Conservation (phyloP, 2,888 invertebrate species). For the Cheilosia grossa region DNA sequence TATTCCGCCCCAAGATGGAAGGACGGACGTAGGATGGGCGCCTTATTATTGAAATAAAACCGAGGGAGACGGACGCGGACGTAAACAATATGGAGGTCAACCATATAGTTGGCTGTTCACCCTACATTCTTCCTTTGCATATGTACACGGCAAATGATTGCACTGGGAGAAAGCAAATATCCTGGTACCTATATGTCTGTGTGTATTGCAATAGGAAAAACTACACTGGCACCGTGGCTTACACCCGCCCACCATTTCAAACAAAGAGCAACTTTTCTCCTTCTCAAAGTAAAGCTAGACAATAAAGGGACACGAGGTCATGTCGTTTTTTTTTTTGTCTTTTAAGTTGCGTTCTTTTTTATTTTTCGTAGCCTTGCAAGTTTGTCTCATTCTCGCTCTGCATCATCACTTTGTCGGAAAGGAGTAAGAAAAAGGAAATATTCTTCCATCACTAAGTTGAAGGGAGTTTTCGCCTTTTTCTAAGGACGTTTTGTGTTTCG, state of each 20-base stretch:
- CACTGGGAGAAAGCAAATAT: constrained; percentile 62
- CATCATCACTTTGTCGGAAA: background rate
- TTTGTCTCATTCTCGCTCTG: background rate
- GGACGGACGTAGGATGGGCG: constrained; percentile 16
- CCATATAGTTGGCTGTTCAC: constrained; percentile 12
- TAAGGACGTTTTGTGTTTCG: background rate
- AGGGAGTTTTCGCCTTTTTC: background rate
- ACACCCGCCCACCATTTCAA: background rate
- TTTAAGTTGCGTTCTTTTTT: too few species aligned
- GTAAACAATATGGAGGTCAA: constrained; percentile 50
- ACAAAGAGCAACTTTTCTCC: background rate
- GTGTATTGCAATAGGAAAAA: background rate
- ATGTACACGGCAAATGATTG: constrained; percentile 17
- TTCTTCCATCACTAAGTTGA: background rate
- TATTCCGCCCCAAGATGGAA: constrained; percentile 6
- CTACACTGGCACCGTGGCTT: background rate
- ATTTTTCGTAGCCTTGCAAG: constrained; percentile 4
- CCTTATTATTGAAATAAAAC: constrained; percentile 4
- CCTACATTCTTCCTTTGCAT: background rate
- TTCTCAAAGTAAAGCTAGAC: background rate
- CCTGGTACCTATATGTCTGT: constrained; percentile 10
- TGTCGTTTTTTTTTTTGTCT: background rate
- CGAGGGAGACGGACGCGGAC: background rate
- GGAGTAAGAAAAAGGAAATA: background rate
- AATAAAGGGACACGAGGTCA: background rate